Evolutionary conservation across 2,113 vertebrate species (phyloP).

Genomic region (Rhodinocichla rosea): DNA sequence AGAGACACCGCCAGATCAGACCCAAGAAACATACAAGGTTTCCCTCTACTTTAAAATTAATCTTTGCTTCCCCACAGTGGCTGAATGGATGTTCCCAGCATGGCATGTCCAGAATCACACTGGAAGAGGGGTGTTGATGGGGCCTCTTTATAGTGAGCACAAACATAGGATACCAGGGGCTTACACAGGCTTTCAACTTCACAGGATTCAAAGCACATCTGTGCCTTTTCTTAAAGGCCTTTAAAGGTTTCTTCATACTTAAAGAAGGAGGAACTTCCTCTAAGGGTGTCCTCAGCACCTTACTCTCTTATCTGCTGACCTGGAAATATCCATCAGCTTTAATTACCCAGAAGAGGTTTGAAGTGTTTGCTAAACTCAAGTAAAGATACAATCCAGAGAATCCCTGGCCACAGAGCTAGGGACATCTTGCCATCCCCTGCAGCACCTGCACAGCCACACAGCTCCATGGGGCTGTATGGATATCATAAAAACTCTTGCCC

Average conservation of each 20-base stretch:
- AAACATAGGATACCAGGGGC: not conserved
- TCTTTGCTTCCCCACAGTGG: not conserved
- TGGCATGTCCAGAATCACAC: not conserved
- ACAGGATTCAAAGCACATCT: not conserved
- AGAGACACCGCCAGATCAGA: slow-evolving; percentile 5
- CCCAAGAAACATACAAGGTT: not conserved
- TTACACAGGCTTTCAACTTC: not conserved
- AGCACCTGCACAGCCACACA: not conserved
- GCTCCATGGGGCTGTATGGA: accelerated
- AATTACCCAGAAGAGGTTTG: not conserved
- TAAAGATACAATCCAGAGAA: not conserved
- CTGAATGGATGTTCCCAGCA: not conserved
- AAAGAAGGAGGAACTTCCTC: not conserved
- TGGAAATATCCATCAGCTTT: slow-evolving; percentile 1
- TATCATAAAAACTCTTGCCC: not conserved
- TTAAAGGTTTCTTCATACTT: not conserved
- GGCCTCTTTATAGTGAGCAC: not conserved
- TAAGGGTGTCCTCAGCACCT: not conserved
- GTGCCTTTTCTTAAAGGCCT: not conserved
- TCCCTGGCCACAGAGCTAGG: not conserved
- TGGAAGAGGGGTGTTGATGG: not conserved
- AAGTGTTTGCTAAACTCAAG: not conserved
- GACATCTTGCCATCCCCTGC: not conserved
- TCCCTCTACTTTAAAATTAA: not conserved
- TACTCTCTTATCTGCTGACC: not conserved